Percentiles rank a stretch among this genome's conserved stretches.
phyloP scores from a whole-genome alignment of 1,140 invertebrate genomes.

The Drosophila pectinifera region DNA sequence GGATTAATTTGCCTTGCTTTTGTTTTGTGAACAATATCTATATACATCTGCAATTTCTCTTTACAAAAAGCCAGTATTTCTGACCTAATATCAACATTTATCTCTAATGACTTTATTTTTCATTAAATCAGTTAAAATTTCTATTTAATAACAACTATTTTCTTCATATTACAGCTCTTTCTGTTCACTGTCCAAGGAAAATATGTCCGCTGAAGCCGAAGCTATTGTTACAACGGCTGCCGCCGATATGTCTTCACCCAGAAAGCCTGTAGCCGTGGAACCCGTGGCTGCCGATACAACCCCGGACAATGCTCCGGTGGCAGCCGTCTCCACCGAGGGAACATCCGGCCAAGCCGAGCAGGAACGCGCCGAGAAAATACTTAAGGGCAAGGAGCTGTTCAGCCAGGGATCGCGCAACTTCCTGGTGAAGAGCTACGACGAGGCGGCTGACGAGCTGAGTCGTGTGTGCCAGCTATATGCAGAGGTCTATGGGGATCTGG shows the following conservation, averaged over 20 bases:
- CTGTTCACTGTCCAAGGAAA: constrained; percentile 6
- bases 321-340: constrained; percentile 27
- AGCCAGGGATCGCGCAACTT: constrained; percentile 90
- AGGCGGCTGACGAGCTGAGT: constrained; percentile 89
- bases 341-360: constrained; percentile 35
- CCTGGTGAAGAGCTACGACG: constrained; percentile 89
- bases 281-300: constrained; percentile 66
- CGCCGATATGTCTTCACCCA: constrained; percentile 54
- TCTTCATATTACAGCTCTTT: constrained; percentile 3
- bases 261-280: constrained; percentile 45
- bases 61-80: too few relatives aligned
- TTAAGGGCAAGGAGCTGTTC: constrained; percentile 85
- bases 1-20: neutral
- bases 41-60: too few relatives aligned
- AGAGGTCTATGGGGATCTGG: constrained; percentile 89
- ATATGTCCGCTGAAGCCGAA: constrained; percentile 80
- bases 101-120: too few relatives aligned
- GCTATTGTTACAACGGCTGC: constrained; percentile 61
- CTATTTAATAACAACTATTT: neutral
- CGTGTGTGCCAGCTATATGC: constrained; percentile 89
- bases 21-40: too few relatives aligned
- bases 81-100: too few relatives aligned
- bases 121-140: neutral
- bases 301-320: constrained; percentile 41
- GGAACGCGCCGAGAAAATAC: constrained; percentile 70